phyloP scores from a whole-genome alignment of 2,888 invertebrate genomes.

The Teinopalpus imperialis region DNA sequence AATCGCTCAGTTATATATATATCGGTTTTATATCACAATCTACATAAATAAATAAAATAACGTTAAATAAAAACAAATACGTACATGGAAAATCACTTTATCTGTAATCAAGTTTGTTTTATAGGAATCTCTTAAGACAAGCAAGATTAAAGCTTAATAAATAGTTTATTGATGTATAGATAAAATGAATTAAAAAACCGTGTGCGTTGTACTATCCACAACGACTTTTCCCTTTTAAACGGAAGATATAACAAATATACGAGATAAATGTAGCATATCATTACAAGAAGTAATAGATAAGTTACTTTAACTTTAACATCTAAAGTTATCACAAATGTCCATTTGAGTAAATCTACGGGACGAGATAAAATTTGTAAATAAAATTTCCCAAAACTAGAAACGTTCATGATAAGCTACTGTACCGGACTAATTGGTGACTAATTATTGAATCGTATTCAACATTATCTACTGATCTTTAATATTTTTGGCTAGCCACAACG shows the following conservation, averaged over 20 bases:
- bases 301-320: neutral
- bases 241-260: constrained; percentile 6
- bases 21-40: constrained; percentile 1
- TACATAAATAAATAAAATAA: constrained; percentile 5
- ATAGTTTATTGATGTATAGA: constrained; percentile 12
- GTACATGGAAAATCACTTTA: constrained; percentile 14
- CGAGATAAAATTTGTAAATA: neutral
- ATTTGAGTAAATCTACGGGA: neutral
- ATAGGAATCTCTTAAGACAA: constrained; percentile 15
- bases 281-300: constrained; percentile 7
- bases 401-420: neutral
- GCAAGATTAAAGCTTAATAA: constrained; percentile 9
- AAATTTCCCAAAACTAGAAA: neutral
- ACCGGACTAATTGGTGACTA: neutral
- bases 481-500: no score
- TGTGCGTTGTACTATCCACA: neutral
- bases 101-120: constrained; percentile 7
- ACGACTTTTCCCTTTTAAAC: constrained; percentile 6
- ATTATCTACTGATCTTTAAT: no score
- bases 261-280: constrained; percentile 17
- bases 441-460: no score
- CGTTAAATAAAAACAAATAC: constrained; percentile 4
- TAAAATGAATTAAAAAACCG: constrained; percentile 15
- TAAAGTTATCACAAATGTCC: neutral
- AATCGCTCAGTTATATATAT: no score